Percentiles rank a stretch among this genome's conserved stretches.
Evolutionary conservation across 2,888 invertebrate genomes (phyloP).

Genomic region (Eretmocerus hayati): DNA sequence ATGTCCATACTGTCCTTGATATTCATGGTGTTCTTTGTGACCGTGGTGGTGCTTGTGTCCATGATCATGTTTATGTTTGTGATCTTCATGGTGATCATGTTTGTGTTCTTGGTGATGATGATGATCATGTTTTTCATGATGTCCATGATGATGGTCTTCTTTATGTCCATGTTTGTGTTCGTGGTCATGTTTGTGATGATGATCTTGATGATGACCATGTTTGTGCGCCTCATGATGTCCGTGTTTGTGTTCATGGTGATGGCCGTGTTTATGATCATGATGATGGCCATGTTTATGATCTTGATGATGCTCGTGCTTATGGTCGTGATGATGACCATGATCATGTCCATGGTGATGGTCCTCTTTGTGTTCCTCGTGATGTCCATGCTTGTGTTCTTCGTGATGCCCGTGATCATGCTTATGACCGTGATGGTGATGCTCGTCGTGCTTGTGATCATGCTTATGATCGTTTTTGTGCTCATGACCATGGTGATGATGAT

Average conservation of each 20-base stretch:
- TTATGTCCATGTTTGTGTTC: not conserved
- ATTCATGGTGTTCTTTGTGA: conserved; percentile 11
- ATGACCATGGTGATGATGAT: conserved; percentile 4
- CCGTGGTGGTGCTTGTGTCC: conserved; percentile 13
- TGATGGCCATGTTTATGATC: conserved; percentile 9
- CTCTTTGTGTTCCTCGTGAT: conserved; percentile 8
- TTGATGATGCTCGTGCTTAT: conserved; percentile 14
- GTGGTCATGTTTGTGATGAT: conserved; percentile 1
- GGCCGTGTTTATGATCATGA: conserved; percentile 12
- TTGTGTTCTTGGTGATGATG: not conserved
- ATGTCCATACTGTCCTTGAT: conserved; percentile 10
- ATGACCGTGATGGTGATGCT: conserved; percentile 4
- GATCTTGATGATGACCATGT: conserved; percentile 1
- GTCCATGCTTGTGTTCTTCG: conserved; percentile 5
- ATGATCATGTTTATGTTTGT: conserved; percentile 17
- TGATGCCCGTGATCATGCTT: conserved; percentile 7
- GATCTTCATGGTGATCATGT: not conserved
- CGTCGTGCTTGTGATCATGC: conserved; percentile 6
- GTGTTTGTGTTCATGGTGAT: conserved; percentile 12
- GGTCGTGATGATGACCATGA: conserved; percentile 12
- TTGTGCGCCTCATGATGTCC: conserved; percentile 2
- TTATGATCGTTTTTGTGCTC: conserved; percentile 5
- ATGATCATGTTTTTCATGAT: not conserved
- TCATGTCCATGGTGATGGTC: conserved; percentile 8
- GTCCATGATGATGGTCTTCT: not conserved